Percentiles rank a stretch among this genome's conserved stretches.
Evolutionary conservation across 2,888 invertebrate species (phyloP).

Genomic region (Heliconius hortense): DNA sequence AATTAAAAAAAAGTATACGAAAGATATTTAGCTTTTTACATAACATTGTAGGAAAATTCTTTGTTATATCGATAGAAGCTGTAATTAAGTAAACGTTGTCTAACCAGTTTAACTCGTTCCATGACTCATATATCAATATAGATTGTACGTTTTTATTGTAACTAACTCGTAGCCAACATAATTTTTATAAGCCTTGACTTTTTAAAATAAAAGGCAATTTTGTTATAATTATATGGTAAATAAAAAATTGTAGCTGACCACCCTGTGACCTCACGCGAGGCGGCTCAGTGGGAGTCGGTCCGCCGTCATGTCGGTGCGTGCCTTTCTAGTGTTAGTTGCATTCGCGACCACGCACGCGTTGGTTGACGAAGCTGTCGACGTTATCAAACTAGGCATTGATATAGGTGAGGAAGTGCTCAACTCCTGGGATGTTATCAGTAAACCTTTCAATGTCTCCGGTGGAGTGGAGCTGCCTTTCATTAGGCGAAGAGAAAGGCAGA

Average conservation of each 20-base stretch:
- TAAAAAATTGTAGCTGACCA: conserved; percentile 50
- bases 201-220: not conserved
- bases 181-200: not conserved
- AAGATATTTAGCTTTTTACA: not conserved
- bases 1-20: not conserved
- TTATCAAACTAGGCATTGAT: conserved; percentile 82
- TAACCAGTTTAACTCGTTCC: conserved; percentile 45
- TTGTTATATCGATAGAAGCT: not conserved
- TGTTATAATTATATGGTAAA: conserved; percentile 15
- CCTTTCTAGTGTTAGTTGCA: conserved; percentile 57
- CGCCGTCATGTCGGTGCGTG: conserved; percentile 68
- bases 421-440: conserved; percentile 85
- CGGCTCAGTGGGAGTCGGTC: conserved; percentile 64
- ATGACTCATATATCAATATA: conserved; percentile 31
- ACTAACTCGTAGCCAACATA: not conserved
- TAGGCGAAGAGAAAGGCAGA: conserved; percentile 82
- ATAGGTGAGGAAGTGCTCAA: conserved; percentile 82
- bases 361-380: conserved; percentile 83
- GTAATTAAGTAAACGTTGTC: conserved; percentile 30
- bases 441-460: conserved; percentile 74
- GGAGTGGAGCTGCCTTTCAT: conserved; percentile 83
- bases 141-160: conserved; percentile 39
- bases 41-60: not conserved
- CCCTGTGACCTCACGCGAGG: conserved; percentile 47
- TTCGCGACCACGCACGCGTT: conserved; percentile 65